A percentile compares a stretch with the other conserved stretches of the same genome.
phyloP scores from a whole-genome alignment of 2,113 vertebrate species.

The Athene cunicularia region DNA sequence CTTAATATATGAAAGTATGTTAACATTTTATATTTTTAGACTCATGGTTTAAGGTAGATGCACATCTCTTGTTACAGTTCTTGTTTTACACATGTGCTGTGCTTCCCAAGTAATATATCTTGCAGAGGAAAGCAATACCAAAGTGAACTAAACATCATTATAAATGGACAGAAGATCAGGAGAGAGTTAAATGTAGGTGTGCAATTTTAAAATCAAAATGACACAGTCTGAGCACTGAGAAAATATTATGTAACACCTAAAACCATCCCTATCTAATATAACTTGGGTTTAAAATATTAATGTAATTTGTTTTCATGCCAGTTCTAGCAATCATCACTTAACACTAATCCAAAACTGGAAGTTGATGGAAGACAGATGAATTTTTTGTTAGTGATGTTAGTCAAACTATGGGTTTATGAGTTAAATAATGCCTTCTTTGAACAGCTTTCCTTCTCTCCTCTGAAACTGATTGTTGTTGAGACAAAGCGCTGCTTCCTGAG shows the following conservation, averaged over 20 bases:
- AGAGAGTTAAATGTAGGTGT: background rate
- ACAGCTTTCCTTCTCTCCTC: background rate
- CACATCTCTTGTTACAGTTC: background rate
- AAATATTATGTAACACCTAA: background rate
- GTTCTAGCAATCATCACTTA: background rate
- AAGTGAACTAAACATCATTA: background rate
- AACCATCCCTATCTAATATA: background rate
- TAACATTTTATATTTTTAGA: background rate
- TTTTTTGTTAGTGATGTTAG: background rate
- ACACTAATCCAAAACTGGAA: background rate
- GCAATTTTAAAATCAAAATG: background rate
- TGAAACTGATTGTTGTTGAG: background rate
- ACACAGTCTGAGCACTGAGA: background rate
- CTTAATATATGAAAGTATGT: background rate
- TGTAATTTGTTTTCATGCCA: background rate
- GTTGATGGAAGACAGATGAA: background rate
- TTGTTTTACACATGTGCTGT: background rate
- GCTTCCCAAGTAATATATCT: background rate
- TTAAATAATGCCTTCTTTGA: background rate
- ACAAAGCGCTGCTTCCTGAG: background rate
- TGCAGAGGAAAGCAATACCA: background rate
- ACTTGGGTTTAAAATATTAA: background rate
- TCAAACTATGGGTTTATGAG: background rate
- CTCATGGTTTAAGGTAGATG: background rate
- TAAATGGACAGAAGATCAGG: background rate